Conservation (phyloP, 2,113 vertebrate genomes). For the Galbula dea region DNA sequence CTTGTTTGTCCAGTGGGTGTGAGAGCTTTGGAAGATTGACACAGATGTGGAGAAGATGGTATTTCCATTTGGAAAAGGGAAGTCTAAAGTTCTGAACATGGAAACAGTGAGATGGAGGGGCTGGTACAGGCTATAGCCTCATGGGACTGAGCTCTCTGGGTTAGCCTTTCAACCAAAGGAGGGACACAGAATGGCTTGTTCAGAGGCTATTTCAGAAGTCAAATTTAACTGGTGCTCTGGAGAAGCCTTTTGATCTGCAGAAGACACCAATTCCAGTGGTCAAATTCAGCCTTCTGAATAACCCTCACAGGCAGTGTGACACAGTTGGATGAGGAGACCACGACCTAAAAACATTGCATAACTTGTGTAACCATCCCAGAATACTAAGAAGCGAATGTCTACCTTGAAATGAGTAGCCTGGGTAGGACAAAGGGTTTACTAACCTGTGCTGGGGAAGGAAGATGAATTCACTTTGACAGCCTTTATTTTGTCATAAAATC, state of each 20-base stretch:
- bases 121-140: background rate
- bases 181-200: background rate
- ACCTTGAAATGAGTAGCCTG: background rate
- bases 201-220: background rate
- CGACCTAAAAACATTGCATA: background rate
- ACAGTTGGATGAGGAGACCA: background rate
- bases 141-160: background rate
- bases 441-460: background rate
- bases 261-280: background rate
- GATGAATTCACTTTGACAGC: background rate
- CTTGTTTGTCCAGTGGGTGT: background rate
- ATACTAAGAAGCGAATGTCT: background rate
- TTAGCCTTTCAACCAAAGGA: background rate
- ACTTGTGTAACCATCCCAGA: background rate
- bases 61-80: background rate
- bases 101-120: background rate
- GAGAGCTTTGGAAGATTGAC: background rate
- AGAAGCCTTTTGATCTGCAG: background rate
- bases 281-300: background rate
- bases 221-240: background rate
- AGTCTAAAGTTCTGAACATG: background rate
- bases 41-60: background rate
- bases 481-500: background rate
- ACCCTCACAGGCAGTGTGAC: background rate
- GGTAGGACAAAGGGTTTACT: background rate